Evolutionary conservation across 2,888 invertebrate species (phyloP).

Genomic region (Agrochola circellaris): DNA sequence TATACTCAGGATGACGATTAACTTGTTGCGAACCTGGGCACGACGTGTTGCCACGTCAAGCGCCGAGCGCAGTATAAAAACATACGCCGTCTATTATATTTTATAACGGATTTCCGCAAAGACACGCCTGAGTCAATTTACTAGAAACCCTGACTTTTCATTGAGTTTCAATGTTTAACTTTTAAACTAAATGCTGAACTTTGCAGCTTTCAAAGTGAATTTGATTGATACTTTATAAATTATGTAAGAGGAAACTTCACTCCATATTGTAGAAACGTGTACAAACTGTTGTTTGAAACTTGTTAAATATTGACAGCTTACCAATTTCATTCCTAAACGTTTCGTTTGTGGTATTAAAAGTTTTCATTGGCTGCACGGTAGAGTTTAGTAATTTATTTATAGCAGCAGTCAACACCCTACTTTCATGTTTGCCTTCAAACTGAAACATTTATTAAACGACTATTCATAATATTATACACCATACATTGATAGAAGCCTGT

Average conservation of each 20-base stretch:
- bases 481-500: background rate
- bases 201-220: background rate
- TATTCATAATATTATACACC: background rate
- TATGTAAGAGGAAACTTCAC: conserved; percentile 6
- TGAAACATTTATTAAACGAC: background rate
- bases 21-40: too few relatives aligned
- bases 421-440: background rate
- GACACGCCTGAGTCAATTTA: too few relatives aligned
- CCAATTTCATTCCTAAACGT: background rate
- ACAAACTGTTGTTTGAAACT: background rate
- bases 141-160: background rate
- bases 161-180: background rate
- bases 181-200: background rate
- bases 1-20: too few relatives aligned
- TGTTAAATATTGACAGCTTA: conserved; percentile 22
- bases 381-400: conserved; percentile 10
- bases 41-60: too few relatives aligned
- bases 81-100: too few relatives aligned
- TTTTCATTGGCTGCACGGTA: conserved; percentile 9
- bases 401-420: background rate
- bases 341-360: background rate
- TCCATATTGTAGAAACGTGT: background rate
- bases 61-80: too few relatives aligned
- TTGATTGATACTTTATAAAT: conserved; percentile 7
- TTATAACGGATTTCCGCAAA: too few relatives aligned